Percentiles rank a stretch among this genome's conserved stretches.
phyloP scores from a whole-genome alignment of 35 echinoderm and acorn worm genomes.

The Lytechinus pictus region DNA sequence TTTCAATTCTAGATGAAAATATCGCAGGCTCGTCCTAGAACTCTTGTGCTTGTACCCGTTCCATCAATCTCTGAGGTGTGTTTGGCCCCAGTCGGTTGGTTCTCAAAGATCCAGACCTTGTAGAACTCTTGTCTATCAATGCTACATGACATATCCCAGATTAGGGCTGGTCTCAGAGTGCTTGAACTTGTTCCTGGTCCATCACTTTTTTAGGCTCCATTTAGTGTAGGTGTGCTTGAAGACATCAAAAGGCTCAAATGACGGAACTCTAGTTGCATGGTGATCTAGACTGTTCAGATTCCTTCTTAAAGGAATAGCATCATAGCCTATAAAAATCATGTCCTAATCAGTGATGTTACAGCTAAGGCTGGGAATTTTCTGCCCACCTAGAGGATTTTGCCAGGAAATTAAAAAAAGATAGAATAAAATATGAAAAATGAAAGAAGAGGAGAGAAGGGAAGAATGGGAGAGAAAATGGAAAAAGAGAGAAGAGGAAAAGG shows the following conservation, averaged over 20 bases:
- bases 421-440: no score
- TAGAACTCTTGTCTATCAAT: conserved; percentile 91
- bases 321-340: neutral
- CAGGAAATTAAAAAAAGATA: no score
- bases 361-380: no score
- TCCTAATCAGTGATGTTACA: neutral
- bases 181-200: neutral
- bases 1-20: conserved; percentile 56
- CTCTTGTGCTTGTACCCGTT: no score
- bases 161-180: neutral
- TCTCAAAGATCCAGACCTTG: conserved; percentile 69
- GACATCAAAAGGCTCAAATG: neutral
- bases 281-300: neutral
- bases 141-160: conserved; percentile 4
- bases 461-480: no score
- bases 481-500: no score
- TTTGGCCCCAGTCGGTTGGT: no score
- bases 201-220: neutral
- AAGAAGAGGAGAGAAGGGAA: no score
- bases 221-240: neutral
- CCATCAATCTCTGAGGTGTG: no score
- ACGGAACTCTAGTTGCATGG: neutral
- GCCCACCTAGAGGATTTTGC: no score
- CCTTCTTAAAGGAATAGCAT: neutral
- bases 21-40: no score